Conservation (phyloP, 2,797 vertebrate genomes). For the Halcyon badia region DNA sequence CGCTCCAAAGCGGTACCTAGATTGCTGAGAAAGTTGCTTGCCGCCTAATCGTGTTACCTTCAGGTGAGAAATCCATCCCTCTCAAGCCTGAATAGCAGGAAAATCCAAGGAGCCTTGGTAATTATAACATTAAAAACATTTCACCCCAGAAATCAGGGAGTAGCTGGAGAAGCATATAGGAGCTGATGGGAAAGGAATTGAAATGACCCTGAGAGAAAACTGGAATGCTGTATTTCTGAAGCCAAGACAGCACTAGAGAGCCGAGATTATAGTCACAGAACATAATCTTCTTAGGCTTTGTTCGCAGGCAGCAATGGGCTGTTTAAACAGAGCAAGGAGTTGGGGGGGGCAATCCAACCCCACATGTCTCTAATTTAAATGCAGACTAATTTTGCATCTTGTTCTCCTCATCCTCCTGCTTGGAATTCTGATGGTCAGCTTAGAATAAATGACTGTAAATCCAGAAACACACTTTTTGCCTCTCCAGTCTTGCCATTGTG, state of each 20-base stretch:
- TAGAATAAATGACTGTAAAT: conserved; percentile 33
- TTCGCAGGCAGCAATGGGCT: not conserved
- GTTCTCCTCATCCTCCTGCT: conserved; percentile 34
- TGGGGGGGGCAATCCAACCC: not conserved
- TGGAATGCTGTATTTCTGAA: conserved; percentile 56
- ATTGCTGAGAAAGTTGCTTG: not conserved
- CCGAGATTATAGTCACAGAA: conserved; percentile 50
- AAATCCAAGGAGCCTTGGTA: conserved; percentile 30
- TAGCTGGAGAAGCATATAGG: conserved; percentile 15
- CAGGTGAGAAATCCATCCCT: not conserved
- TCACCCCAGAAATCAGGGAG: not conserved
- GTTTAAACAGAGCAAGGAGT: conserved; percentile 34
- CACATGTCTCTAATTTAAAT: conserved; percentile 47
- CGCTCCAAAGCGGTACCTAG: not conserved
- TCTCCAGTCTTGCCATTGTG: not conserved
- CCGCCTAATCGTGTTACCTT: not conserved
- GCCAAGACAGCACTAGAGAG: conserved; percentile 58
- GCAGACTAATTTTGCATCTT: conserved; percentile 40
- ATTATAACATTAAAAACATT: conserved; percentile 39
- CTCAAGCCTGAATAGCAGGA: not conserved
- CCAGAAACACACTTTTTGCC: not conserved
- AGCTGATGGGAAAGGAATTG: conserved; percentile 27
- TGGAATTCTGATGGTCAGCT: conserved; percentile 8
- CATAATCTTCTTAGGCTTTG: conserved; percentile 71
- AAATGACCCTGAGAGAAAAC: conserved; percentile 48